phyloP scores from a whole-genome alignment of 2,797 vertebrate genomes.

The Epinephelus awoara region DNA sequence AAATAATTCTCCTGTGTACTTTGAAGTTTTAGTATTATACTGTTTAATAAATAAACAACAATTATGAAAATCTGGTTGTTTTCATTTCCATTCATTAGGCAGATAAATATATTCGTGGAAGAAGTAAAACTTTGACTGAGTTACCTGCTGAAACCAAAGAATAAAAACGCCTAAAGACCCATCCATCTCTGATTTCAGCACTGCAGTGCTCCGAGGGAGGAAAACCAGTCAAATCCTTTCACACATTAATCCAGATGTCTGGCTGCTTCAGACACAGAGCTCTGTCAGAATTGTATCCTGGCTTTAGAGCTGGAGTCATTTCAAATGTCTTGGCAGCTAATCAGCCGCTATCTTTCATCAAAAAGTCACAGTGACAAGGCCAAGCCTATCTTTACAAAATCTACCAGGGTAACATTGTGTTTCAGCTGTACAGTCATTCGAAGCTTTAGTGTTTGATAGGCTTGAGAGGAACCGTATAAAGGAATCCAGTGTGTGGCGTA shows the following conservation, averaged over 20 bases:
- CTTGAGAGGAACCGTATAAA: conserved; percentile 38
- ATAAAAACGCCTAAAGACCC: background rate
- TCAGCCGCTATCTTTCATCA: conserved; percentile 72
- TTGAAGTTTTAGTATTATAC: background rate
- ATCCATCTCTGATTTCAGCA: conserved; percentile 42
- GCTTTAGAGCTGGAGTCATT: conserved; percentile 66
- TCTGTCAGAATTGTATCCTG: conserved; percentile 66
- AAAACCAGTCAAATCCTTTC: conserved; percentile 64
- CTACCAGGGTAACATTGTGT: conserved; percentile 49
- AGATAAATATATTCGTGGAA: conserved; percentile 19
- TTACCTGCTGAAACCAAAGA: background rate
- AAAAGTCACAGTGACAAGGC: conserved; percentile 54
- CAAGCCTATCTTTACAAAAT: conserved; percentile 52
- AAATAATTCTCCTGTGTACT: background rate
- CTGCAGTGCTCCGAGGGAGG: conserved; percentile 41
- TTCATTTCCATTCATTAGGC: background rate
- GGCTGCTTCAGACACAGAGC: conserved; percentile 55
- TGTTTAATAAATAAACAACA: background rate
- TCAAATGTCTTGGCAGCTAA: conserved; percentile 70
- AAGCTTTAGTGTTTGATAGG: conserved; percentile 41
- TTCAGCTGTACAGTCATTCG: conserved; percentile 40
- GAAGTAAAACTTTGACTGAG: background rate
- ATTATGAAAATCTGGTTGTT: background rate
- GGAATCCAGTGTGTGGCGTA: conserved; percentile 26
- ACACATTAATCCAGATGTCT: conserved; percentile 74